Evolutionary conservation across 2,113 vertebrate genomes (phyloP), one percentile per base, ranked within the genome.

Genomic region (Cisticola juncidis): DNA sequence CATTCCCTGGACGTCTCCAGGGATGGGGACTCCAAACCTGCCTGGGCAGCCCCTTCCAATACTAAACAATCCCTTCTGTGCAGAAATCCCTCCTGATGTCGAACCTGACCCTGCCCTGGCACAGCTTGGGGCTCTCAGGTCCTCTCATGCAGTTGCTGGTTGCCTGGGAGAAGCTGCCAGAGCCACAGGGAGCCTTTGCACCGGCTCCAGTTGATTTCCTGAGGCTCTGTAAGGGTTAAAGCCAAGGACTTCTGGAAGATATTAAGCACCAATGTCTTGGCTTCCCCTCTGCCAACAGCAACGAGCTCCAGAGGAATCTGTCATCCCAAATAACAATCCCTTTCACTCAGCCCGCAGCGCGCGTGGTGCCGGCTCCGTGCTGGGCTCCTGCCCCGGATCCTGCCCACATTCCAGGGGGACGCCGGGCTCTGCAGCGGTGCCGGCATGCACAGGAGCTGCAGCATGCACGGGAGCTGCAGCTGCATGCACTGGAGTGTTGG

Each of bases 241-340:
- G 86, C 36, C 12, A 40, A 72, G 42, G 73, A 79, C 72, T 92
- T 91, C 86, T 92, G 89, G 86, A 95, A 90, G 92, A 91, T n/a
- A 94, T 82, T 81, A 96, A 73, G 86, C 78, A 11, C 88, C 35
- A 76, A 85, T 81, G 92, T 57, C 93, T 95, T 95, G 96, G 92
- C 95, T 95, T 81, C 70, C 70, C 74, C 84, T 86, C 86, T 64
- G 78, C 80, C 92, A 92, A 72, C 90, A 88, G 91, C 90, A 96
- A 70, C 86, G 58, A 45, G 86, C 95, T 95, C 93, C 93, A 61
- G 93, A 93, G 93, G 85, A 92, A 95, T 92, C 92, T 84, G 93
- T 95, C 95, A 81, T 74, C 44, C 86, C 76, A 0, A 31, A 36
- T 86, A 94, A 81, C 90, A 61, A 77, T 72, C 74, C 62, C 86